phyloP scores from a whole-genome alignment of 53 echinoderm and acorn worm genomes.

The Mesocentrotus franciscanus region DNA sequence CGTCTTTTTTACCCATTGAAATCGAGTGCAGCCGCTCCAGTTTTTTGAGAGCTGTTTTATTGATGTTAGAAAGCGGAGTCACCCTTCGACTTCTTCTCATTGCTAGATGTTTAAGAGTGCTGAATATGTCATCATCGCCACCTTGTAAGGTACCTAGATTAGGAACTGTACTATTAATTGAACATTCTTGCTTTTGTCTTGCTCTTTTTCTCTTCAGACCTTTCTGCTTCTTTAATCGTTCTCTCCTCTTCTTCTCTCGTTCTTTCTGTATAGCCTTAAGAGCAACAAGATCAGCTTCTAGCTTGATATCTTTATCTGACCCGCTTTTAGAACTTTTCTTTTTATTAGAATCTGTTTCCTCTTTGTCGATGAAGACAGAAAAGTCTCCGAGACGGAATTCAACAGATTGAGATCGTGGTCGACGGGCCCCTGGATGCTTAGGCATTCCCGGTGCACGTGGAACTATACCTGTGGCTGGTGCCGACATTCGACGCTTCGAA shows the following conservation, averaged over 20 bases:
- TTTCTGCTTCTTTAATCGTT: conserved; percentile 11
- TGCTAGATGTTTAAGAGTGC: conserved; percentile 28
- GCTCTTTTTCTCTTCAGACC: conserved; percentile 19
- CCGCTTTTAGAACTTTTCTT: conserved; percentile 29
- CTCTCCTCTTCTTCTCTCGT: conserved; percentile 64
- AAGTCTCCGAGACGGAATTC: conserved; percentile 96
- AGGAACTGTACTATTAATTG: conserved; percentile 35
- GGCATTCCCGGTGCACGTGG: conserved; percentile 51
- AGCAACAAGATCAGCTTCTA: conserved; percentile 80
- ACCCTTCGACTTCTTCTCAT: conserved; percentile 47
- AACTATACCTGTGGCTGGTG: conserved; percentile 58
- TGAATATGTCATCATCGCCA: not conserved
- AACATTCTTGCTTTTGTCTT: conserved; percentile 31
- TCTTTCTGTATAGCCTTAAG: conserved; percentile 71
- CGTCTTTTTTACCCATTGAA: not conserved
- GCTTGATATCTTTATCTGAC: conserved; percentile 40
- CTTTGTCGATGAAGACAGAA: conserved; percentile 79
- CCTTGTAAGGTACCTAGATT: not conserved
- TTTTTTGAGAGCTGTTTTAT: conserved; percentile 46
- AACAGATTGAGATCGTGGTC: conserved; percentile 76
- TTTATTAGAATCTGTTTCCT: conserved; percentile 41
- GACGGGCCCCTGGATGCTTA: conserved; percentile 67
- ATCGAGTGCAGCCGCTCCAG: conserved; percentile 43
- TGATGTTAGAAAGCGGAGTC: conserved; percentile 18
- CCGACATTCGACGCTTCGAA: conserved; percentile 78